Conservation (phyloP, 2,888 invertebrate genomes). For the Spodoptera littoralis region DNA sequence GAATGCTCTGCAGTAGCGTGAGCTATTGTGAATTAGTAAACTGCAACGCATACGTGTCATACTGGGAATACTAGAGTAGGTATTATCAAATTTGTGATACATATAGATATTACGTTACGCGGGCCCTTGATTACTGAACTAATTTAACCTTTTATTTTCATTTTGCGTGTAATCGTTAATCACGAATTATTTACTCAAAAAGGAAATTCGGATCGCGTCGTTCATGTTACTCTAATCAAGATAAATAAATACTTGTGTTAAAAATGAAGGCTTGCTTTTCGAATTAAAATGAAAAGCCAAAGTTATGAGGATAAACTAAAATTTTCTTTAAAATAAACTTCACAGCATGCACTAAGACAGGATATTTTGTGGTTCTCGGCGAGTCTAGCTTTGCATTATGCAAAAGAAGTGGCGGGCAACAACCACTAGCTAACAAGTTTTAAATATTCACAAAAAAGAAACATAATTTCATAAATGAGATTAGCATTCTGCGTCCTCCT, state of each 20-base stretch:
- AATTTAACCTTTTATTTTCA: background rate
- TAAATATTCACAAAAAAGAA: slow-evolving; percentile 13
- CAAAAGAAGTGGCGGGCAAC: slow-evolving; percentile 2
- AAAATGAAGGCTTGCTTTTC: too few relatives aligned
- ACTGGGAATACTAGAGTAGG: background rate
- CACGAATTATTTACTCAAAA: too few relatives aligned
- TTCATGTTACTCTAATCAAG: too few relatives aligned
- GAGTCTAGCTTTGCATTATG: slow-evolving; percentile 4
- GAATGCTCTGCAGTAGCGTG: slow-evolving; percentile 16
- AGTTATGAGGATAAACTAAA: too few relatives aligned
- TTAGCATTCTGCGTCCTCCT: slow-evolving; percentile 4
- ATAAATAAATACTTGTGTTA: too few relatives aligned
- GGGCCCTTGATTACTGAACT: too few relatives aligned
- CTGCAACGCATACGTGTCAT: slow-evolving; percentile 11
- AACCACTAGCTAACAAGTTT: background rate
- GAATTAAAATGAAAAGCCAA: too few relatives aligned
- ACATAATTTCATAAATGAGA: slow-evolving; percentile 1
- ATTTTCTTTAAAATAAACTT: too few relatives aligned
- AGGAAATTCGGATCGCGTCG: too few relatives aligned
- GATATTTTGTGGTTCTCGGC: background rate
- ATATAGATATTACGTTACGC: too few relatives aligned
- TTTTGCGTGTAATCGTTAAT: background rate
- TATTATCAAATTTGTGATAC: slow-evolving; percentile 1
- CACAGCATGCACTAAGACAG: background rate
- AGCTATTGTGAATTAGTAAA: slow-evolving; percentile 31